Evolutionary conservation across 2,113 vertebrate genomes (phyloP).

Genomic region (Macaca mulatta): DNA sequence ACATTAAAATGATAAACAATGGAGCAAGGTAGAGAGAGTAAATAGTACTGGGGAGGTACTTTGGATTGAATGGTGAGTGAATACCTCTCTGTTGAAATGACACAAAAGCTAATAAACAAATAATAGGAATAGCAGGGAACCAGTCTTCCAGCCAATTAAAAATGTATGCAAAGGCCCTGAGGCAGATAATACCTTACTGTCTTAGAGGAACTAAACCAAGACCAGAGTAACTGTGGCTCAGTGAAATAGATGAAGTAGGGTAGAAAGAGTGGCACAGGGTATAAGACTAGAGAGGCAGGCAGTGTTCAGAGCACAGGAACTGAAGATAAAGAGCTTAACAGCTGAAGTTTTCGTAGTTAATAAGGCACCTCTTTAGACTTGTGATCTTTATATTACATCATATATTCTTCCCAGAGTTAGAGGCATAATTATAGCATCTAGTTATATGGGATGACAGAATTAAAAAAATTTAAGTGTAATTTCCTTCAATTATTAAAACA

Average conservation of each 20-base stretch:
- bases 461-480: background rate
- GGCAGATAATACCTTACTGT: background rate
- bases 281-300: background rate
- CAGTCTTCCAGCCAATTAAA: background rate
- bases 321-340: background rate
- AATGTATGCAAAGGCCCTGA: background rate
- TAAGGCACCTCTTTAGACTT: background rate
- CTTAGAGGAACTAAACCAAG: background rate
- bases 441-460: background rate
- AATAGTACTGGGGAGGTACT: background rate
- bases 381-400: background rate
- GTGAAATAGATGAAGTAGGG: background rate
- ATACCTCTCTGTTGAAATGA: background rate
- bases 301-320: background rate
- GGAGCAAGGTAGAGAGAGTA: background rate
- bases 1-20: background rate
- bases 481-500: background rate
- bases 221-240: background rate
- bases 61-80: background rate
- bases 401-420: background rate
- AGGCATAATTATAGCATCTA: background rate
- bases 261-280: background rate
- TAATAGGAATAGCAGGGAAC: background rate
- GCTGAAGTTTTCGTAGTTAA: background rate
- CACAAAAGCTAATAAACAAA: background rate